phyloP scores from a whole-genome alignment of 2,888 invertebrate species.

The Litoditis marina region DNA sequence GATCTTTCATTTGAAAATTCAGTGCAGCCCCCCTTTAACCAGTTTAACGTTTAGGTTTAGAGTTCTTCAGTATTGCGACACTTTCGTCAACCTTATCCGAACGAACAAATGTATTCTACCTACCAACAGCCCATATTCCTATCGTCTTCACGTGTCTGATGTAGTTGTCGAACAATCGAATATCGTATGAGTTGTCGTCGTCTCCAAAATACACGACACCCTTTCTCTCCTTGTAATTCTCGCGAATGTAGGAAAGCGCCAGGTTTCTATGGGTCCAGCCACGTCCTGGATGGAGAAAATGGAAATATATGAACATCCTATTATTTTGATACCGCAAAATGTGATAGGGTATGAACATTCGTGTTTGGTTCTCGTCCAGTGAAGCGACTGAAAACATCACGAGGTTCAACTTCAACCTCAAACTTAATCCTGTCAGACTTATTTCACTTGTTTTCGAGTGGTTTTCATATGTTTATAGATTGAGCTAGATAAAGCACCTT shows the following conservation, averaged over 20 bases:
- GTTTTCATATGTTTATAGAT: no score
- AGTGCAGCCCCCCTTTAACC: no score
- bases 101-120: neutral
- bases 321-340: no score
- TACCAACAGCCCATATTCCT: slow-evolving; percentile 74
- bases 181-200: slow-evolving; percentile 72
- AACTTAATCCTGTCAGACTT: neutral
- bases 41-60: no score
- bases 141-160: slow-evolving; percentile 68
- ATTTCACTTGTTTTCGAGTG: no score
- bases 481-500: no score
- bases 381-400: neutral
- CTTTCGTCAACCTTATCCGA: no score
- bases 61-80: no score
- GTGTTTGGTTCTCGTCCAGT: no score
- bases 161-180: slow-evolving; percentile 73
- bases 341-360: no score
- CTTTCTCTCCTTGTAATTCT: slow-evolving; percentile 49
- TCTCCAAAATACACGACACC: slow-evolving; percentile 75
- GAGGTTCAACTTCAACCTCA: neutral
- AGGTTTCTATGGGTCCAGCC: slow-evolving; percentile 54
- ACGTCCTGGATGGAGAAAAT: slow-evolving; percentile 32
- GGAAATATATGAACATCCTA: no score
- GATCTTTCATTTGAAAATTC: no score
- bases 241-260: slow-evolving; percentile 42